These are phyloP conservation scores for Athripsodes cinereus DNA, from an alignment of 2,888 invertebrate species.

Conservation along the genomic window DNA sequence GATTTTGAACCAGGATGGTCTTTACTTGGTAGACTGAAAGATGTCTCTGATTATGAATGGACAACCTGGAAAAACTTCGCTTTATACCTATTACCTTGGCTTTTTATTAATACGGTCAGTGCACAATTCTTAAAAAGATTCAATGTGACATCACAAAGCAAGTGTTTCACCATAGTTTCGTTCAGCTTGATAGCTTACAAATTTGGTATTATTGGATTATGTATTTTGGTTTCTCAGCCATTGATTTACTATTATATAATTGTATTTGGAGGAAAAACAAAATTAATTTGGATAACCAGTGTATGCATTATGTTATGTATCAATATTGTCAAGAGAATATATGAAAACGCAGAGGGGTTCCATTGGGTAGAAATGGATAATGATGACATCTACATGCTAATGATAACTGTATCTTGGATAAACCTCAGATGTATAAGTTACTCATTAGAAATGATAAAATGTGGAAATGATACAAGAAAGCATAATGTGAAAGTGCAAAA, in stretches of 20 bases:
- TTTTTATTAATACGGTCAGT: slow-evolving; percentile 48
- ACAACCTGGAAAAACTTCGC: slow-evolving; percentile 54
- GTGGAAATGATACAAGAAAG: not conserved
- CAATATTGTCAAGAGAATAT: slow-evolving; percentile 45
- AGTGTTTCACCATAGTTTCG: slow-evolving; percentile 51
- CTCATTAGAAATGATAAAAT: slow-evolving; percentile 52
- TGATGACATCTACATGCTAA: slow-evolving; percentile 50
- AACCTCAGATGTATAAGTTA: slow-evolving; percentile 72
- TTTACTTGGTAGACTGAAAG: slow-evolving; percentile 51
- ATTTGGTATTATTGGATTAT: slow-evolving; percentile 46
- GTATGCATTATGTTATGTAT: slow-evolving; percentile 41
- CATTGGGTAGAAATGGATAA: slow-evolving; percentile 41
- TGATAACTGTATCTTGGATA: slow-evolving; percentile 61
- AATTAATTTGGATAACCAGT: slow-evolving; percentile 22
- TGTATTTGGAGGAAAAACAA: slow-evolving; percentile 12
- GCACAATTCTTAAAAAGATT: slow-evolving; percentile 45
- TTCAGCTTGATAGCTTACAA: slow-evolving; percentile 41
- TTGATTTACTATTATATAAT: slow-evolving; percentile 40
- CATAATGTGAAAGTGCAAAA: not conserved
- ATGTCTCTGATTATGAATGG: slow-evolving; percentile 70
- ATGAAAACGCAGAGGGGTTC: slow-evolving; percentile 42
- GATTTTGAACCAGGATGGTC: slow-evolving; percentile 56
- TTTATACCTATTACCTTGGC: slow-evolving; percentile 48
- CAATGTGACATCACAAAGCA: slow-evolving; percentile 37
- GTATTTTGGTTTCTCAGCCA: slow-evolving; percentile 52